Evolutionary conservation across 1,140 invertebrate genomes (phyloP).

Genomic region (Halesus radiatus): DNA sequence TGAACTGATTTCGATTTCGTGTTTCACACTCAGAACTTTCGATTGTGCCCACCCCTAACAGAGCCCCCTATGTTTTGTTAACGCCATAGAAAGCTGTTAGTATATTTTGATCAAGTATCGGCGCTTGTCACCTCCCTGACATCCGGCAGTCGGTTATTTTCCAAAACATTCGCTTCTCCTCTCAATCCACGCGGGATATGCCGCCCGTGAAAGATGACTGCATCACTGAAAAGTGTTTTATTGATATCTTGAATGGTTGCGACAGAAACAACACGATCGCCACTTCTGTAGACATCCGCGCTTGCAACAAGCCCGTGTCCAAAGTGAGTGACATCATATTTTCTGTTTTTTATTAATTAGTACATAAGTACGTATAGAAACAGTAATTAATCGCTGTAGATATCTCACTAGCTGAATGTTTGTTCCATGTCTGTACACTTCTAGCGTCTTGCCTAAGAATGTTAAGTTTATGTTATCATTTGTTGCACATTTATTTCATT

Average conservation of each 20-base stretch:
- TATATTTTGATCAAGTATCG: not conserved
- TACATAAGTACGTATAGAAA: constrained; percentile 13
- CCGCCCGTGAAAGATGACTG: constrained; percentile 69
- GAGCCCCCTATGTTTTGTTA: constrained; percentile 1
- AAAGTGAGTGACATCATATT: constrained; percentile 63
- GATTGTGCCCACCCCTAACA: no score
- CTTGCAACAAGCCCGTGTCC: constrained; percentile 68
- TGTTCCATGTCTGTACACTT: not conserved
- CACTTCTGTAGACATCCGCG: constrained; percentile 67
- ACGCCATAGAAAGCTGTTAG: not conserved
- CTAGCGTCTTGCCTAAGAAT: not conserved
- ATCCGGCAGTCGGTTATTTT: constrained; percentile 41
- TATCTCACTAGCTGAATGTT: not conserved
- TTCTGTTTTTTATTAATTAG: constrained; percentile 37
- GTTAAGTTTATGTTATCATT: no score
- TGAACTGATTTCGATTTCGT: no score
- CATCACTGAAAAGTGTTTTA: constrained; percentile 67
- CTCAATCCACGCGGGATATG: constrained; percentile 61
- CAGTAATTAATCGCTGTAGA: constrained; percentile 21
- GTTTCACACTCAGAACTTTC: no score
- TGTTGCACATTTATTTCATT: no score
- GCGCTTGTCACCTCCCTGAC: constrained; percentile 43
- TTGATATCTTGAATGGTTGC: constrained; percentile 65
- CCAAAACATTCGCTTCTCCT: constrained; percentile 28
- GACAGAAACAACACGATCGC: constrained; percentile 68